These are phyloP conservation scores for Thelaira solivaga DNA, from an alignment of 2,888 invertebrate genomes.

Conservation along the genomic window DNA sequence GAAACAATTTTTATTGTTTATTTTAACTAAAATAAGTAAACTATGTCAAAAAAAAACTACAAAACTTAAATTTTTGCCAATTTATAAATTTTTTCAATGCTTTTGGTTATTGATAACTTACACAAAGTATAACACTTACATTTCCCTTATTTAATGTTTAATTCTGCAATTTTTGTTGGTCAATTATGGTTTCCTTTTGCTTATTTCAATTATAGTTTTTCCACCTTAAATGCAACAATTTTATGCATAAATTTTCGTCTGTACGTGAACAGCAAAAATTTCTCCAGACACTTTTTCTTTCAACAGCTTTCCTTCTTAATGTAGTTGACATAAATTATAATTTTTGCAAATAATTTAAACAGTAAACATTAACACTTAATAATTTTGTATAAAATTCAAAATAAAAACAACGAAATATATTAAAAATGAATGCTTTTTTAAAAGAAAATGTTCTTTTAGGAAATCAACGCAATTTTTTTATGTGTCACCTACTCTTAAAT, in stretches of 20 bases:
- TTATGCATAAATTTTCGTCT: conserved; percentile 46
- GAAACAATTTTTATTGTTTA: not conserved
- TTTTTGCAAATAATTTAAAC: conserved; percentile 14
- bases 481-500: conserved; percentile 52
- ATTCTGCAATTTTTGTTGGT: not conserved
- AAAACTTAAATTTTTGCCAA: no score
- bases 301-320: not conserved
- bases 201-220: conserved; percentile 26
- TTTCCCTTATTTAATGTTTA: not conserved
- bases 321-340: conserved; percentile 3
- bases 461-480: conserved; percentile 56
- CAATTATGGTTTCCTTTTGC: conserved; percentile 14
- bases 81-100: no score
- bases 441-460: conserved; percentile 27
- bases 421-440: conserved; percentile 28
- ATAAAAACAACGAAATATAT: conserved; percentile 41
- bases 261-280: conserved; percentile 36
- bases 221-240: conserved; percentile 46
- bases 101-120: not conserved
- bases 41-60: no score
- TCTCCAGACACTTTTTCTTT: conserved; percentile 37
- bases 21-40: no score
- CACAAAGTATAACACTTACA: not conserved
- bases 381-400: conserved; percentile 24
- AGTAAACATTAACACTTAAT: conserved; percentile 16